Conservation (phyloP, 2,888 invertebrate genomes). For the Teleogryllus oceanicus region DNA sequence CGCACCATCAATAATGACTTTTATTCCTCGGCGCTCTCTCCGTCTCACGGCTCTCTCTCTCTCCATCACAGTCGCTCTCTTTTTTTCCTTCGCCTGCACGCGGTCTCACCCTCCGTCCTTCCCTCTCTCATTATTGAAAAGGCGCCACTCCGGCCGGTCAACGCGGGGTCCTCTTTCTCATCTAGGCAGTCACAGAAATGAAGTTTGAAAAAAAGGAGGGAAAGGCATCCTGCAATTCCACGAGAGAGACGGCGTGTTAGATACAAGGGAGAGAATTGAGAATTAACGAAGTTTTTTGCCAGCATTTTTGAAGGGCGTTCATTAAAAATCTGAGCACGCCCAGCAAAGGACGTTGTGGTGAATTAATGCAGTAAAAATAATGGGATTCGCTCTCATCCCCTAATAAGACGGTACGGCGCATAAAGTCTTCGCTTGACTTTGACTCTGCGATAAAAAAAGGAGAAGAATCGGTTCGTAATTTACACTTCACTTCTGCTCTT, state of each 20-base stretch:
- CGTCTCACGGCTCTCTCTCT: neutral
- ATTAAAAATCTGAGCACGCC: neutral
- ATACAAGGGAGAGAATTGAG: slow-evolving; percentile 18
- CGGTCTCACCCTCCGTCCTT: neutral
- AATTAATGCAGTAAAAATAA: slow-evolving; percentile 18
- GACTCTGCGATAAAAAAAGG: neutral
- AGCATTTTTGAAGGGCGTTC: slow-evolving; percentile 11
- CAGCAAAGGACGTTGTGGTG: neutral
- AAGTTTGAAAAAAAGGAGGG: neutral
- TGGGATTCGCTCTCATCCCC: slow-evolving; percentile 3
- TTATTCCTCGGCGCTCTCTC: neutral
- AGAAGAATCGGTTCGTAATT: slow-evolving; percentile 10
- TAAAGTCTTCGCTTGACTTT: slow-evolving; percentile 11
- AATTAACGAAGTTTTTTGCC: slow-evolving; percentile 18
- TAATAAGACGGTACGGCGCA: slow-evolving; percentile 18
- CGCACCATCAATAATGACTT: slow-evolving; percentile 18
- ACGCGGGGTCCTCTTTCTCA: neutral
- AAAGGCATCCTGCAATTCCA: neutral
- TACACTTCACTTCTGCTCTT: slow-evolving; percentile 9
- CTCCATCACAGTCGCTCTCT: too few relatives aligned
- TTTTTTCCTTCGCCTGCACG: neutral
- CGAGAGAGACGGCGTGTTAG: neutral
- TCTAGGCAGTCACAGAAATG: slow-evolving; percentile 1
- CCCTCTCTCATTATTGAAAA: neutral
- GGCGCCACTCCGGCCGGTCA: neutral